These are phyloP conservation scores for Morone chrysops DNA, from an alignment of 2,113 vertebrate species.

Conservation along the genomic window DNA sequence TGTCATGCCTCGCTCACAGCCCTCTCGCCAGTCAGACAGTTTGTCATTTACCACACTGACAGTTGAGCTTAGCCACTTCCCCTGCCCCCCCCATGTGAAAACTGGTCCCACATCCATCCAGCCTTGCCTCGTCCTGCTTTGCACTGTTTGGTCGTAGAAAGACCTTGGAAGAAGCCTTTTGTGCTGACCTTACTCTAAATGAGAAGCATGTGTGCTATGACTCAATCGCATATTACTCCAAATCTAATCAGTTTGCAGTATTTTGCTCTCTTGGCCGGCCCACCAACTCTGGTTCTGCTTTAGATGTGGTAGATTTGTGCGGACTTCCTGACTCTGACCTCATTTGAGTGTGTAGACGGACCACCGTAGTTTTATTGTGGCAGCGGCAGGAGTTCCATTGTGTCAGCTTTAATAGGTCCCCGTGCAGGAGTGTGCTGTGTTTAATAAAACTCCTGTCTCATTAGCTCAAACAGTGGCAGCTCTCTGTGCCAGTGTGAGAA, in stretches of 20 bases:
- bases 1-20: conserved; percentile 33
- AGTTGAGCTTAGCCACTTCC: too few species aligned
- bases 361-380: conserved; percentile 49
- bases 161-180: conserved; percentile 37
- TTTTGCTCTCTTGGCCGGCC: conserved; percentile 35
- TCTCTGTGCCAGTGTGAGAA: conserved; percentile 41
- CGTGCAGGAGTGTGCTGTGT: conserved; percentile 39
- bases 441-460: conserved; percentile 64
- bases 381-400: conserved; percentile 42
- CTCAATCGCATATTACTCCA: conserved; percentile 70
- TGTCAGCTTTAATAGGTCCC: conserved; percentile 57
- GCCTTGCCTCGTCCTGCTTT: conserved; percentile 25
- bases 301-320: conserved; percentile 32
- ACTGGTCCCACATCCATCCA: not conserved
- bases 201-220: conserved; percentile 76
- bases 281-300: conserved; percentile 22
- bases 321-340: conserved; percentile 39
- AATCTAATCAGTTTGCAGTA: conserved; percentile 73
- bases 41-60: conserved; percentile 28
- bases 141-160: conserved; percentile 15
- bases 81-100: conserved; percentile 40
- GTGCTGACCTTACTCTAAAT: conserved; percentile 64
- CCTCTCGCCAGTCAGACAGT: conserved; percentile 37
- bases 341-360: conserved; percentile 40
- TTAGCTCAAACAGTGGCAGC: conserved; percentile 56